Conservation (phyloP, 2,888 invertebrate genomes). For the Ophion slaviceki region DNA sequence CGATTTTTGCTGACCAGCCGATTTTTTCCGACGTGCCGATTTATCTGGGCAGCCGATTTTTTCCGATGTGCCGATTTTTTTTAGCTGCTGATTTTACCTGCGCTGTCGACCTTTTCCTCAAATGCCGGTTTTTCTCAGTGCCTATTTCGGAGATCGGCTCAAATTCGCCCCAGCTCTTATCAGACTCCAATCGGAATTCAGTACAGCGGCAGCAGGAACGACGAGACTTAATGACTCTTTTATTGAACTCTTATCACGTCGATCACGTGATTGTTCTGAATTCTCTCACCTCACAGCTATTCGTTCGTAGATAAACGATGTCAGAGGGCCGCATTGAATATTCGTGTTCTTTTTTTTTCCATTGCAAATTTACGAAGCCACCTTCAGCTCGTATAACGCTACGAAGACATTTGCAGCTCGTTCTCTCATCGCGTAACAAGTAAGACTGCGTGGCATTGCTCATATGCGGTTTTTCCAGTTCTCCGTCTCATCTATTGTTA, state of each 20-base stretch:
- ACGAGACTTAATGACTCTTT: not conserved
- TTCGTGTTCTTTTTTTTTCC: not conserved
- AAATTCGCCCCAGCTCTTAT: not conserved
- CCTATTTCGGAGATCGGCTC: not conserved
- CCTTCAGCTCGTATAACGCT: not conserved
- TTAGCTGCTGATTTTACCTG: too few relatives aligned
- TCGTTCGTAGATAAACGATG: constrained; percentile 17
- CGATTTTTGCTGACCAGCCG: too few relatives aligned
- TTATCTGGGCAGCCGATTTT: too few relatives aligned
- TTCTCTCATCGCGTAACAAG: constrained; percentile 1
- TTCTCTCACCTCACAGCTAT: constrained; percentile 4
- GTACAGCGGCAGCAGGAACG: not conserved
- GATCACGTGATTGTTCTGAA: constrained; percentile 6
- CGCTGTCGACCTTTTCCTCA: too few relatives aligned
- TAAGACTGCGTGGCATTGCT: not conserved
- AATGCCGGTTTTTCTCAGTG: not conserved
- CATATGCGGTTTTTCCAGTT: constrained; percentile 2
- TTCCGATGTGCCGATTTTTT: too few relatives aligned
- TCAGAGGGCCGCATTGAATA: not conserved
- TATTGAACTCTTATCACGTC: constrained; percentile 21
- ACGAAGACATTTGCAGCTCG: not conserved
- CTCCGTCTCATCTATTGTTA: not conserved
- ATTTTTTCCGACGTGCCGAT: too few relatives aligned
- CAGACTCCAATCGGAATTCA: not conserved
- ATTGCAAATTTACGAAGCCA: not conserved